Percentiles rank a stretch among this genome's conserved stretches.
Conservation (phyloP, 2,797 vertebrate genomes). For the Sebastes dallii region DNA sequence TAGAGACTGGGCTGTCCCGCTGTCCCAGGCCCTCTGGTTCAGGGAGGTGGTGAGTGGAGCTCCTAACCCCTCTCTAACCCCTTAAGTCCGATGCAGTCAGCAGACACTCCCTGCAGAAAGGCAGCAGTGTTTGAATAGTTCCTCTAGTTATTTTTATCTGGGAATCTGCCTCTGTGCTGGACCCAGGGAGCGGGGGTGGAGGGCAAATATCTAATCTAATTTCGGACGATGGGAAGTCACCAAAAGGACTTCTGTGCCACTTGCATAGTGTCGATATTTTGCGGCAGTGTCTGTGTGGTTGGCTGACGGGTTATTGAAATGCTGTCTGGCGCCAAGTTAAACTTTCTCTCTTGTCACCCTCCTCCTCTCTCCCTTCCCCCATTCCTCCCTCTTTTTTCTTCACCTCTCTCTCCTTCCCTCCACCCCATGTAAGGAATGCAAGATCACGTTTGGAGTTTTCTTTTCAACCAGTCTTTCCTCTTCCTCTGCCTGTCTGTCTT, state of each 20-base stretch:
- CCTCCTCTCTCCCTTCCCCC: slow-evolving; percentile 42
- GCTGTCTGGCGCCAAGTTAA: slow-evolving; percentile 83
- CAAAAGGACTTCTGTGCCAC: slow-evolving; percentile 73
- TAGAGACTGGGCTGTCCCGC: slow-evolving; percentile 8
- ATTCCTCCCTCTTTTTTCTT: slow-evolving; percentile 19
- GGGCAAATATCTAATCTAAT: slow-evolving; percentile 82
- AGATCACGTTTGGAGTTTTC: slow-evolving; percentile 73
- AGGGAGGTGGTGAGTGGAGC: slow-evolving; percentile 58
- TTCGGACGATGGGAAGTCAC: slow-evolving; percentile 79
- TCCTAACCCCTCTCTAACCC: slow-evolving; percentile 79
- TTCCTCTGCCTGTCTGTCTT: slow-evolving; percentile 39
- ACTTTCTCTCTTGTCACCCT: slow-evolving; percentile 71
- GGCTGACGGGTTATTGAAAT: slow-evolving; percentile 77
- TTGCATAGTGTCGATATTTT: slow-evolving; percentile 68
- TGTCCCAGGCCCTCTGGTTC: slow-evolving; percentile 46
- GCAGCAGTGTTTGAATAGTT: slow-evolving; percentile 81
- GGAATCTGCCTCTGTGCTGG: slow-evolving; percentile 80
- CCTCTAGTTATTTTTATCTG: slow-evolving; percentile 82
- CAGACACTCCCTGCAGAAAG: slow-evolving; percentile 76
- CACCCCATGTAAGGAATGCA: slow-evolving; percentile 79
- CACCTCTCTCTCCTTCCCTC: slow-evolving; percentile 36
- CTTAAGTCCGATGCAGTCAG: slow-evolving; percentile 66
- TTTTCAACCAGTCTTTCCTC: slow-evolving; percentile 61
- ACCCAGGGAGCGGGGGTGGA: slow-evolving; percentile 66
- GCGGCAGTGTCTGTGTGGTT: slow-evolving; percentile 62